These are phyloP conservation scores for Julus scanicus DNA, from an alignment of 2,888 invertebrate species.

Conservation along the genomic window DNA sequence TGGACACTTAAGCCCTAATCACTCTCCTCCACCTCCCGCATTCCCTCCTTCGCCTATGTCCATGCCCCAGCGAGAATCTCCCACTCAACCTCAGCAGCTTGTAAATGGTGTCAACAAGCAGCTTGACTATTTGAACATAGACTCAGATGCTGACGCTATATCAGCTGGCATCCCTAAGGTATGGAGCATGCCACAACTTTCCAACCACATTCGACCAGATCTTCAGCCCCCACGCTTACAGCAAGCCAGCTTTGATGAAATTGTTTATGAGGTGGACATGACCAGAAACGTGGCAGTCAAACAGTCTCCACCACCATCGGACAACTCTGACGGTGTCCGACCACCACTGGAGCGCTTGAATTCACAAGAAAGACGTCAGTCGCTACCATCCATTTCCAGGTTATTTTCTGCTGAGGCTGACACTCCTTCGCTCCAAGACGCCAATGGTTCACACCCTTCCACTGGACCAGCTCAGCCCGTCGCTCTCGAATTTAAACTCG, in stretches of 20 bases:
- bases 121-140: slow-evolving; percentile 58
- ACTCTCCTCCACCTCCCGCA: slow-evolving; percentile 36
- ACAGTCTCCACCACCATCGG: slow-evolving; percentile 54
- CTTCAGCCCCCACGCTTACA: slow-evolving; percentile 84
- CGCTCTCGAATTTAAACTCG: slow-evolving; percentile 54
- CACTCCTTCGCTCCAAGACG: slow-evolving; percentile 51
- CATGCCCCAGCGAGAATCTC: slow-evolving; percentile 11
- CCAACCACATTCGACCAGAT: slow-evolving; percentile 70
- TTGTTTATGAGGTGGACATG: slow-evolving; percentile 82
- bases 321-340: not conserved
- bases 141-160: slow-evolving; percentile 53
- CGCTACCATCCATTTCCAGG: slow-evolving; percentile 57
- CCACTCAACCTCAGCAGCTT: not conserved
- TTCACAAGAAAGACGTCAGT: slow-evolving; percentile 56
- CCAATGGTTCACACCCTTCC: slow-evolving; percentile 63
- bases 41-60: slow-evolving; percentile 48
- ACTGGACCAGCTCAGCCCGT: slow-evolving; percentile 22
- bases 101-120: not conserved
- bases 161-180: slow-evolving; percentile 67
- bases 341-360: slow-evolving; percentile 53
- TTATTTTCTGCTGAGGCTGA: slow-evolving; percentile 57
- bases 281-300: slow-evolving; percentile 79
- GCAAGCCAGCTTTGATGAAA: slow-evolving; percentile 87
- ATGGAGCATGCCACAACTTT: slow-evolving; percentile 78
- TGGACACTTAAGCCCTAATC: slow-evolving; percentile 51